Evolutionary conservation across 2,888 invertebrate genomes (phyloP), one percentile per base, ranked within the genome.

Genomic region (Antheraea assamensis): DNA sequence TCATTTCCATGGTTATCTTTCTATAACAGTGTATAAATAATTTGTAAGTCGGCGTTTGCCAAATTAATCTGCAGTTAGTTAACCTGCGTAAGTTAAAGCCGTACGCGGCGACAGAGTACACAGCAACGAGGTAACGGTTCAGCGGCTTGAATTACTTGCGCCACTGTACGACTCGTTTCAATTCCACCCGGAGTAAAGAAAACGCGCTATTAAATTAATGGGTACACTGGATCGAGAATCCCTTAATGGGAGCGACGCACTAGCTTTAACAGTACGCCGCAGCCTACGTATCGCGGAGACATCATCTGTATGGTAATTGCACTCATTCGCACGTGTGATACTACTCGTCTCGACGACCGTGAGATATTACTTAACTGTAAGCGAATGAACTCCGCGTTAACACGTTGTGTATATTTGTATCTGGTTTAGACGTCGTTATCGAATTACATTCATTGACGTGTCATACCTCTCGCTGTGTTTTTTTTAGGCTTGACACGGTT

Each of bases 171-270:
- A 86, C 85, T 83, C 83, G 83, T 84, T 89, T 88, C 90, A 88
- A 86, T 86, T 81, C 76, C 78, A 78, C 78, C 85, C 84, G 81
- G 10, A 42, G 87, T 82, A 90, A 91, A 90, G 90, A 92, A 90
- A 91, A 88, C 85, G 82, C 78, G 86, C 87, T 88, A 89, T 91
- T 89, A 91, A 91, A 88, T 90, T 89, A 92, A 91, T 89, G 89
- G 87, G 79, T 84, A 83, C 82, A 81, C 82, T 82, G 85, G 83
- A 86, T 87, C 81, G 81, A 82, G 77, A 75, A 35, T 42, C 70
- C 73, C 78, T 81, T 84, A 84, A 85, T 81, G 80, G 83, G 74
- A 79, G 76, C 74, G 73, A 72, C 75, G 79, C 76, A 75, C 76
- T 77, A 76, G 76, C 75, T 78, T 80, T 76, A 75, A 76, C 79